Percentiles rank a stretch among this genome's conserved stretches.
Conservation (phyloP, 2,888 invertebrate genomes). For the Nysson spinosus region DNA sequence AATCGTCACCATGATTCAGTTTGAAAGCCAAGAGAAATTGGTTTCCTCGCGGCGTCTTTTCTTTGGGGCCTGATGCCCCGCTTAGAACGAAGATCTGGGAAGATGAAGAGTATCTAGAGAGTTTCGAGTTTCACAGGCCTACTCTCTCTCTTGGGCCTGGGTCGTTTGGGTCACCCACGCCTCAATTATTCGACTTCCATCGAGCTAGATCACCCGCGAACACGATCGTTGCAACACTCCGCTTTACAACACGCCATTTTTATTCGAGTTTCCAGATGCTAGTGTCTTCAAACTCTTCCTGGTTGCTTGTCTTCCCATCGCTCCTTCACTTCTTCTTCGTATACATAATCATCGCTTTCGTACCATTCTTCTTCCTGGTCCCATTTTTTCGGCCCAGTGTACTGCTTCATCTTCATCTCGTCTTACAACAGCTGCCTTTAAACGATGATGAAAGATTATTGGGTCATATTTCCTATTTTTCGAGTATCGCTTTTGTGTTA, state of each 20-base stretch:
- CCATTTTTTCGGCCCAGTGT: too few species aligned
- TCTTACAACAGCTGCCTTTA: too few species aligned
- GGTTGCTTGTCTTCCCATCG: neutral
- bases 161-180: constrained; percentile 63
- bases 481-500: too few species aligned
- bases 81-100: constrained; percentile 44
- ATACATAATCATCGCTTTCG: too few species aligned
- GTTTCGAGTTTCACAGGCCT: constrained; percentile 56
- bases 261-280: constrained; percentile 15
- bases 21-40: constrained; percentile 2
- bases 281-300: constrained; percentile 4
- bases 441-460: too few species aligned
- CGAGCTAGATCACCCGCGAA: neutral
- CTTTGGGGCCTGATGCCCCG: too few species aligned
- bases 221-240: constrained; percentile 35
- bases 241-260: neutral
- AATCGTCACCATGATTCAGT: too few species aligned
- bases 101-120: constrained; percentile 44
- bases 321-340: constrained; percentile 39
- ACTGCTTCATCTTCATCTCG: too few species aligned
- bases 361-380: too few species aligned
- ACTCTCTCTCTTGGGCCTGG: constrained; percentile 51
- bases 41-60: too few species aligned
- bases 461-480: too few species aligned
- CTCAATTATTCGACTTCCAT: constrained; percentile 44